A percentile compares a stretch with the other conserved stretches of the same genome.
These are phyloP conservation scores for Podarcis lilfordi DNA, from an alignment of 2,797 vertebrate species.

Conservation along the genomic window DNA sequence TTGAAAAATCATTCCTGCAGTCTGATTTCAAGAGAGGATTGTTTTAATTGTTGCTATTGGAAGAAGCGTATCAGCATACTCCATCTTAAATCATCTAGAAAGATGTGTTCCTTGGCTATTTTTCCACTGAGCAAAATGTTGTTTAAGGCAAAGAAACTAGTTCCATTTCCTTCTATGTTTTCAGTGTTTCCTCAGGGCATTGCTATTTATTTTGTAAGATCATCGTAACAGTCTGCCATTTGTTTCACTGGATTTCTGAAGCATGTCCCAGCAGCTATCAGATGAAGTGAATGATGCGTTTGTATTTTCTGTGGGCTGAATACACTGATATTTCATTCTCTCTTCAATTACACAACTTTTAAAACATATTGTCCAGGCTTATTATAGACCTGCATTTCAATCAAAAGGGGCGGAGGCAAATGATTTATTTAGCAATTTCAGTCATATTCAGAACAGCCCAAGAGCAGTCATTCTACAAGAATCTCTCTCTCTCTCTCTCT, in stretches of 20 bases:
- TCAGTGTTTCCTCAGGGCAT: slow-evolving; percentile 55
- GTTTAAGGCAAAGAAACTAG: slow-evolving; percentile 52
- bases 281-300: slow-evolving; percentile 32
- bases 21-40: slow-evolving; percentile 46
- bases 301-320: not conserved
- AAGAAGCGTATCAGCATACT: slow-evolving; percentile 62
- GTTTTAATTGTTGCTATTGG: slow-evolving; percentile 68
- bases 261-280: slow-evolving; percentile 27
- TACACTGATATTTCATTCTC: slow-evolving; percentile 37
- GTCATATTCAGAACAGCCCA: not conserved
- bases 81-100: slow-evolving; percentile 63
- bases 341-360: slow-evolving; percentile 20
- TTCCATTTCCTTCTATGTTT: slow-evolving; percentile 59
- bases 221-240: slow-evolving; percentile 43
- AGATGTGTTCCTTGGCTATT: slow-evolving; percentile 65
- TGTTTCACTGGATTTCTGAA: slow-evolving; percentile 57
- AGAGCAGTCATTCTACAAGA: slow-evolving; percentile 14
- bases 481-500: not conserved
- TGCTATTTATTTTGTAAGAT: slow-evolving; percentile 62
- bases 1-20: slow-evolving; percentile 35
- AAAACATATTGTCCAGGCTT: slow-evolving; percentile 23
- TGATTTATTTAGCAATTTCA: slow-evolving; percentile 31
- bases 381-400: slow-evolving; percentile 6
- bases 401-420: not conserved
- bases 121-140: slow-evolving; percentile 56